These are phyloP conservation scores for Hexactinellida sp. DNA, from an alignment of 37 sponge, comb jelly and placozoan genomes.

Conservation along the genomic window DNA sequence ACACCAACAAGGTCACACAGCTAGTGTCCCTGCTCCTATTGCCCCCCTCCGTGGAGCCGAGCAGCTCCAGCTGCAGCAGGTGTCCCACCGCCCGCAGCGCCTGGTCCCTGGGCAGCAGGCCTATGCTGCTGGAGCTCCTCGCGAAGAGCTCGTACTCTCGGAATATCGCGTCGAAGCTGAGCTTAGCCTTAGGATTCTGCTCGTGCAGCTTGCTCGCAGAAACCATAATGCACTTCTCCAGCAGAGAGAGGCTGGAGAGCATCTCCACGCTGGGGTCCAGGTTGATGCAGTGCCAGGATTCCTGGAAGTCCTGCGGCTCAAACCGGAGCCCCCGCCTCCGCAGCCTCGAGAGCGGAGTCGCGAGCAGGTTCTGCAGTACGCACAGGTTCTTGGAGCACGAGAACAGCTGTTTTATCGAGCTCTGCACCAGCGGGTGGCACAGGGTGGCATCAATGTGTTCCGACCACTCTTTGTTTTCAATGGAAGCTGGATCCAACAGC, in stretches of 20 bases:
- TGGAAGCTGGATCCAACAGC: not conserved
- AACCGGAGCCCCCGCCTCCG: not conserved
- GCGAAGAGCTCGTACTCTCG: not conserved
- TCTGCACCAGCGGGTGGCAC: not conserved
- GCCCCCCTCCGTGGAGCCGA: not conserved
- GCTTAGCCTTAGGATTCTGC: conserved; percentile 4
- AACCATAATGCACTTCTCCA: not conserved
- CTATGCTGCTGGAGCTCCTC: not conserved
- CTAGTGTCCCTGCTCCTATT: not conserved
- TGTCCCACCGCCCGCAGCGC: not conserved
- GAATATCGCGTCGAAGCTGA: not conserved
- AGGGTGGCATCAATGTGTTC: not conserved
- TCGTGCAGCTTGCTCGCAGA: not conserved
- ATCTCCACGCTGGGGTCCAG: not conserved
- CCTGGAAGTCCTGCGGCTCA: not conserved
- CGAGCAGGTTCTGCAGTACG: not conserved
- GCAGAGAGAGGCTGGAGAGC: not conserved
- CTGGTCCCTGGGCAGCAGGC: not conserved
- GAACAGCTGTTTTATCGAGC: not conserved
- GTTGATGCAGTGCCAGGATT: not conserved
- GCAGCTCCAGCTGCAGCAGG: not conserved
- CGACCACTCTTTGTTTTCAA: not conserved
- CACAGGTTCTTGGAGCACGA: not conserved
- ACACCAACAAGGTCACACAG: not conserved
- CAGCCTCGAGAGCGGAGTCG: not conserved